phyloP scores from a whole-genome alignment of 2,113 vertebrate species.

The Saccopteryx leptura region DNA sequence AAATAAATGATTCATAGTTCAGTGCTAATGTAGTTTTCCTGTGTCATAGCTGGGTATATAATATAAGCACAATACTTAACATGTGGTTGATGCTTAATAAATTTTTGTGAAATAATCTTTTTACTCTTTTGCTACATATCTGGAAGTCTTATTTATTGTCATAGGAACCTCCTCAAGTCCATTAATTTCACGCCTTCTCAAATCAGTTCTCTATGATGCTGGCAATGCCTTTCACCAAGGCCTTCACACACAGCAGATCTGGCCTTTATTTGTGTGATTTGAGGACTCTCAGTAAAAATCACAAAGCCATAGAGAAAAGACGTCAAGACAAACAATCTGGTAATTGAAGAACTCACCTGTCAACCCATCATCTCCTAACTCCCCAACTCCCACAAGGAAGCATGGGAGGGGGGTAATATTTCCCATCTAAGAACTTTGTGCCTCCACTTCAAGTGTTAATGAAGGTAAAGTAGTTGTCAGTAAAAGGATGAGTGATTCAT shows the following conservation, averaged over 20 bases:
- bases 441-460: not conserved
- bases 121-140: not conserved
- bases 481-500: constrained; percentile 12
- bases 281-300: constrained; percentile 45
- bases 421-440: not conserved
- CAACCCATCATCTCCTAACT: not conserved
- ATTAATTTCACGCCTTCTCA: not conserved
- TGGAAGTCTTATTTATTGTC: not conserved
- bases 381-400: not conserved
- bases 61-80: not conserved
- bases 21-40: not conserved
- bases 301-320: constrained; percentile 2
- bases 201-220: not conserved
- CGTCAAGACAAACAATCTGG: constrained; percentile 12
- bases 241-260: not conserved
- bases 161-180: not conserved
- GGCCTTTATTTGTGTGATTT: not conserved
- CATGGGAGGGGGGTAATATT: not conserved
- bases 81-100: not conserved
- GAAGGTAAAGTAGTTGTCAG: not conserved
- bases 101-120: not conserved
- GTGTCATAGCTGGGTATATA: not conserved
- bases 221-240: not conserved
- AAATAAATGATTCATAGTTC: not conserved
- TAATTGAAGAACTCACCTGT: not conserved